Evolutionary conservation across 2,888 invertebrate genomes (phyloP), one percentile per base, ranked within the genome.

Genomic region (Pyrocoelia pectoralis): DNA sequence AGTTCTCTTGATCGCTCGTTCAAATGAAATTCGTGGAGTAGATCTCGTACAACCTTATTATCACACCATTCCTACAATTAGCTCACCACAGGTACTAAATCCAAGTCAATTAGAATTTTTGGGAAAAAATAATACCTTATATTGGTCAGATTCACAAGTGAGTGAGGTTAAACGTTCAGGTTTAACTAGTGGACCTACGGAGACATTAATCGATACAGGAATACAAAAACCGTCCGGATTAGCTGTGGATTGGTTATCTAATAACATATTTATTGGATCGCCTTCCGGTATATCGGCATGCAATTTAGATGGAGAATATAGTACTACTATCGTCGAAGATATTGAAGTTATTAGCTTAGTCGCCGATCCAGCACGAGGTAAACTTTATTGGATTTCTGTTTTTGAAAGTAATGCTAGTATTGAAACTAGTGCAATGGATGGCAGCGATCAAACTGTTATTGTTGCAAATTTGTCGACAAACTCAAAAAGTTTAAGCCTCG

Each of bases 231-330:
- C 90, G 24, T 84, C 85, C 55, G 94, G 91, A 1, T 86, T 95
- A 76, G 92, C 93, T 33, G 85, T 95, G 61, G 94, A 95, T 83
- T 93, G 92, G 92, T 86, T 92, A 61, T 91, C 92, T 12, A 84
- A 87, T 48, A 85, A 91, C 75, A 84, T 93, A 80, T 93, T 90
- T 81, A 88, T 93, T 77, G 74, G 79, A 2, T 88, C 89, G 0
- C 86, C 88, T 0, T 82, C 81, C 61, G 85, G 87, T 8, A 91
- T 95, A 68, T 83, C 87, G 56, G 93, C 87, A 0, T 87, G 89
- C 68, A 90, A 88, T 74, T 82, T 93, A 54, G 85, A 86, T 68
- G 95, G 93, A 1, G 90, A 92, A 79, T 90, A 85, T 76, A 84
- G 89, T 19, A 84, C 87, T 0, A 69, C 68, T 17, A 54, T 80